Base-by-base conservation (phyloP, 2,797 vertebrate species). In the Takifugu rubripes region DNA sequence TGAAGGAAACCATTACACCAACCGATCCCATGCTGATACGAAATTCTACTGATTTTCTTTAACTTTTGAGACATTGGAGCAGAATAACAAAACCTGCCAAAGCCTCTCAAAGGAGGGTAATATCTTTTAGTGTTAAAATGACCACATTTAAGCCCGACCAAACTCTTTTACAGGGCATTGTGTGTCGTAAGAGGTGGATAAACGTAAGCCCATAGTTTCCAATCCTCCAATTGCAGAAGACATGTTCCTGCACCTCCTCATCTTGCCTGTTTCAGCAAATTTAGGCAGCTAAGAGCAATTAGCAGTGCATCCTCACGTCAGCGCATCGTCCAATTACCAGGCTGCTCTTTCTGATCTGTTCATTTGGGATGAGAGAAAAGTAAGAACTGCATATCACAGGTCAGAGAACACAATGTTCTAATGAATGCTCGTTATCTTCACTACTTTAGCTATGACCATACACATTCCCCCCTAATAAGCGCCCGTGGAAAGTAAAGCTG, bases 251-350 rank as follows among this genome's bases (percentile, higher is more conserved):
- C 8, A 8, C 17, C 0, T 6, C 45, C 58, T 66, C 56, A 49
- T 57, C 48, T 45, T 16, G 52, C 29, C 1, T 52, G 69, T 66
- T 67, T 75, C 48, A 65, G 61, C 61, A 52, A 56, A 70, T 68
- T 50, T 70, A 53, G 50, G 50, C 64, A 27, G 40, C 58, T 50
- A 42, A 29, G 31, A 63, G 53, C 61, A 74, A 84, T 77, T 67
- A 77, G 59, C 46, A 26, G 27, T 21, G 33, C 54, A 29, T 48
- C 46, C 27, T 44, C 66, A 62, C 76, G 79, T 77, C 75, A 63
- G 48, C 43, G 72, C 71, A 21, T 72, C 63, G 49, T 72, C 54
- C 61, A 73, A 79, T 75, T 64, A 72, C 61, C 2, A n/a, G n/a
- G 59, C 55, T 44, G 49, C 54, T 44, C 42, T 46, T n/a, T 15